phyloP scores from a whole-genome alignment of 2,888 invertebrate species.

The Gibbula magus region DNA sequence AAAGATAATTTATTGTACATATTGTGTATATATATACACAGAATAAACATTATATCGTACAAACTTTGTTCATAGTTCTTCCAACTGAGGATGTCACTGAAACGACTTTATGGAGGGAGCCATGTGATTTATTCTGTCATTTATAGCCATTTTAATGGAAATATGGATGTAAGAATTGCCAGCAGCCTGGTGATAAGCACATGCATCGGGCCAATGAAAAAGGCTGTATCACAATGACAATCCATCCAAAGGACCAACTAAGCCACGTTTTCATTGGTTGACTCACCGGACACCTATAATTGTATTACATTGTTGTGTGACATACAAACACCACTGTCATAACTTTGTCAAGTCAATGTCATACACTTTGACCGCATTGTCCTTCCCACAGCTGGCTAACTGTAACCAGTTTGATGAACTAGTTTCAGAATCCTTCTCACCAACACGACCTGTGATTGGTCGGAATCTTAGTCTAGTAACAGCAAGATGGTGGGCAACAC shows the following conservation, averaged over 20 bases:
- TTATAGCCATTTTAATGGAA: too few species aligned
- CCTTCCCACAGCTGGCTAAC: slow-evolving; percentile 70
- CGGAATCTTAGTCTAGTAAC: slow-evolving; percentile 72
- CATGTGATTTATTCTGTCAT: too few species aligned
- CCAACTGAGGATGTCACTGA: neutral
- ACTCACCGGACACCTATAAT: too few species aligned
- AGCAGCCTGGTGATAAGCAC: too few species aligned
- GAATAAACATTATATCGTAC: neutral
- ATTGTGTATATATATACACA: neutral
- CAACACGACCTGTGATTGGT: slow-evolving; percentile 56
- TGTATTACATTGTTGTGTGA: too few species aligned
- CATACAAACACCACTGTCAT: neutral
- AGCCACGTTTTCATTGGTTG: too few species aligned
- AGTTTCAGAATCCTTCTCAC: slow-evolving; percentile 37
- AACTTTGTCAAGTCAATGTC: slow-evolving; percentile 49
- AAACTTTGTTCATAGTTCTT: neutral
- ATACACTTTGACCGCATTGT: slow-evolving; percentile 68
- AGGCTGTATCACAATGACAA: too few species aligned
- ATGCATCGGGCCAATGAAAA: too few species aligned
- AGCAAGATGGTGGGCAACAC: slow-evolving; percentile 71
- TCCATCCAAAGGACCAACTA: too few species aligned
- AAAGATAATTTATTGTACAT: neutral
- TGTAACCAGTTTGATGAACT: slow-evolving; percentile 53
- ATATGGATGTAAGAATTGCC: too few species aligned
- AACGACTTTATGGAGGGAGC: too few species aligned